Percentiles rank a stretch among this genome's conserved stretches.
These are phyloP conservation scores for Archilochus colubris DNA, from an alignment of 2,113 vertebrate genomes.

Conservation along the genomic window DNA sequence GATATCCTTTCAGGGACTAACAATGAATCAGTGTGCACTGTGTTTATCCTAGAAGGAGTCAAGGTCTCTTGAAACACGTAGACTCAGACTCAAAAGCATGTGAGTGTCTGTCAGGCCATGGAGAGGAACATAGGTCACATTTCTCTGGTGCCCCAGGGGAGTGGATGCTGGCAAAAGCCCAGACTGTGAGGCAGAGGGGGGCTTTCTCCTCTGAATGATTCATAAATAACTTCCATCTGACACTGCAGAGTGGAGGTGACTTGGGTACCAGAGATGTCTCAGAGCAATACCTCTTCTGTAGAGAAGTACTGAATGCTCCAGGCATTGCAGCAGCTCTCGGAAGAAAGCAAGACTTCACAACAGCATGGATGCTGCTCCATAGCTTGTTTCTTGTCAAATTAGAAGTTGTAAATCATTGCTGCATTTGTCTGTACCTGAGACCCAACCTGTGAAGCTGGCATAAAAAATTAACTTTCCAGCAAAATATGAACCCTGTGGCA, in stretches of 20 bases:
- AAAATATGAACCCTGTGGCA: neutral
- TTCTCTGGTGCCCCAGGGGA: neutral
- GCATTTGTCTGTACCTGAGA: neutral
- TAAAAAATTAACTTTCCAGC: neutral
- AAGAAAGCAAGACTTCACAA: neutral
- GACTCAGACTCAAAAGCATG: neutral
- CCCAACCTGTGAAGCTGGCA: neutral
- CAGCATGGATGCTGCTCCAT: neutral
- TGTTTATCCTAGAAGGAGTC: neutral
- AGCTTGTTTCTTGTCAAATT: neutral
- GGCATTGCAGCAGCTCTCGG: neutral
- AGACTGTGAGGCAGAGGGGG: neutral
- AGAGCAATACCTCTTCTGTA: neutral
- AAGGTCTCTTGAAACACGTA: neutral
- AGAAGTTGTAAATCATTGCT: neutral
- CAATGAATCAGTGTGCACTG: accelerated
- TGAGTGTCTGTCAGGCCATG: accelerated
- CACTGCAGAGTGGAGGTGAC: neutral
- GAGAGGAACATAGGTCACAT: accelerated
- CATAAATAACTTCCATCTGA: neutral
- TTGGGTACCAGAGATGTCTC: neutral
- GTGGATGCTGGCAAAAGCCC: neutral
- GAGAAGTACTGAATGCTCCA: neutral
- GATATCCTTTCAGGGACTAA: neutral
- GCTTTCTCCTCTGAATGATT: accelerated